Conservation (phyloP, 2,888 invertebrate species). For the Spodoptera littoralis region DNA sequence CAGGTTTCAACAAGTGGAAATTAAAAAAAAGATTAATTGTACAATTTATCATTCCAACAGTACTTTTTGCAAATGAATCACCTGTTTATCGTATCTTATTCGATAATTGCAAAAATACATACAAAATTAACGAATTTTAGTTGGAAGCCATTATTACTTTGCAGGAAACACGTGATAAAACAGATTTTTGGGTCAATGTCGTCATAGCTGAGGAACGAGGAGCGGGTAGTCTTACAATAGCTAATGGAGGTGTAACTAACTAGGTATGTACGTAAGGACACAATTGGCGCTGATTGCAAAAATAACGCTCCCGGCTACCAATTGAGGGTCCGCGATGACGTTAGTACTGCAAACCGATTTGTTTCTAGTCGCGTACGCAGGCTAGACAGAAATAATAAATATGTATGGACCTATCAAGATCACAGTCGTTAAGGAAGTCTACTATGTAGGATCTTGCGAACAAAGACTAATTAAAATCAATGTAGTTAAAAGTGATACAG, state of each 20-base stretch:
- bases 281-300: slow-evolving; percentile 82
- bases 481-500: not conserved
- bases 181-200: slow-evolving; percentile 60
- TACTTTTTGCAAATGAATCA: slow-evolving; percentile 1
- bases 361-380: slow-evolving; percentile 26
- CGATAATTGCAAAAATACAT: not conserved
- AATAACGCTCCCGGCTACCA: slow-evolving; percentile 75
- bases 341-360: slow-evolving; percentile 40
- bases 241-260: slow-evolving; percentile 44
- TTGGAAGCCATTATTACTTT: slow-evolving; percentile 2
- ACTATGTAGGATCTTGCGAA: slow-evolving; percentile 1
- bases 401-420: slow-evolving; percentile 21
- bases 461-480: slow-evolving; percentile 2
- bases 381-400: slow-evolving; percentile 23
- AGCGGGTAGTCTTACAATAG: slow-evolving; percentile 2
- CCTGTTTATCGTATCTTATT: slow-evolving; percentile 6
- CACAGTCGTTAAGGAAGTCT: slow-evolving; percentile 4
- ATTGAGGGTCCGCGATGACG: slow-evolving; percentile 68
- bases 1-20: too few species aligned
- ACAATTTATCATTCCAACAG: too few species aligned
- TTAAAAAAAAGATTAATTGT: too few species aligned
- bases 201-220: slow-evolving; percentile 17
- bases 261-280: slow-evolving; percentile 53
- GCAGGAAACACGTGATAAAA: slow-evolving; percentile 12
- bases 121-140: slow-evolving; percentile 2